Percentiles rank a stretch among this genome's conserved stretches.
These are phyloP conservation scores for Squalus acanthias DNA, from an alignment of 2,797 vertebrate species.

Conservation along the genomic window DNA sequence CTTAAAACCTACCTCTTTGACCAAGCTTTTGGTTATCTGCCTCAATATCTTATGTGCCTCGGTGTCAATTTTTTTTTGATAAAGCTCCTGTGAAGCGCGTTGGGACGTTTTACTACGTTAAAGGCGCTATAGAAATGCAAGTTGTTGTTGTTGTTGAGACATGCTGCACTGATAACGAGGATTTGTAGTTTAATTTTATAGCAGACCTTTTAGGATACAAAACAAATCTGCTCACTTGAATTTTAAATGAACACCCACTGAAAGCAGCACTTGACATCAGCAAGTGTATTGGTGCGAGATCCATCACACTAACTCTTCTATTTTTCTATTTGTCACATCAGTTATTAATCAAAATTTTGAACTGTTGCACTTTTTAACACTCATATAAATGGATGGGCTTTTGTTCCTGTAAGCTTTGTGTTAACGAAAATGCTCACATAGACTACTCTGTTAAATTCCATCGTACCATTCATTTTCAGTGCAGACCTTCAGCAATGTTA, in stretches of 20 bases:
- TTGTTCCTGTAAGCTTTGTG: background rate
- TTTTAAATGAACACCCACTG: background rate
- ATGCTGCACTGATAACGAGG: too few relatives aligned
- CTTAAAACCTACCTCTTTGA: too few relatives aligned
- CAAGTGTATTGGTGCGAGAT: background rate
- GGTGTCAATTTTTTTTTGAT: too few relatives aligned
- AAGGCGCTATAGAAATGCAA: too few relatives aligned
- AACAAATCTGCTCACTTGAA: background rate
- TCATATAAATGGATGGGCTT: background rate
- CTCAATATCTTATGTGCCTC: too few relatives aligned
- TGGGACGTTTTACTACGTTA: too few relatives aligned
- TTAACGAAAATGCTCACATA: background rate
- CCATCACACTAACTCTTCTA: background rate
- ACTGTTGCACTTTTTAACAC: background rate
- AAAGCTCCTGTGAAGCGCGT: too few relatives aligned
- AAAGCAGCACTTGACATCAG: background rate
- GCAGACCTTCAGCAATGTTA: background rate
- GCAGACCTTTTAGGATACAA: background rate
- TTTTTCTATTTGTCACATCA: background rate
- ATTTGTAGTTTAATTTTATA: too few relatives aligned
- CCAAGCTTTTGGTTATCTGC: too few relatives aligned
- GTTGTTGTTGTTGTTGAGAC: too few relatives aligned
- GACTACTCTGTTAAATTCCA: background rate
- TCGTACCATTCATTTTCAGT: background rate
- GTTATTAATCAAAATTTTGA: background rate